Evolutionary conservation across 2,797 vertebrate genomes (phyloP).

Genomic region (Crenuchus spilurus): DNA sequence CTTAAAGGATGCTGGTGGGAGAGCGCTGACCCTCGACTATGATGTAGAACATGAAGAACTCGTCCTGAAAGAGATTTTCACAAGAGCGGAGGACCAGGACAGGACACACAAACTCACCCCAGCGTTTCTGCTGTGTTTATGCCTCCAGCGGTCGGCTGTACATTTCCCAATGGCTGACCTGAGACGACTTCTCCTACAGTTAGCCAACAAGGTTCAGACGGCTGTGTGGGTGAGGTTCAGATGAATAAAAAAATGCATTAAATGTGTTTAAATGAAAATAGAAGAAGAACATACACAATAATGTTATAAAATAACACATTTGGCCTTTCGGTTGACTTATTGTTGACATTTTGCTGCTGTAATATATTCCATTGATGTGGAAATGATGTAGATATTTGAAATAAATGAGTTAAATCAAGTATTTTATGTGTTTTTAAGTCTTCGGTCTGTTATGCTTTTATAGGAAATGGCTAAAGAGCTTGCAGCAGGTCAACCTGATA

Average conservation of each 20-base stretch:
- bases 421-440: too few species aligned
- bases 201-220: constrained; percentile 73
- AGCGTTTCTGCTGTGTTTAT: constrained; percentile 74
- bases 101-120: constrained; percentile 62
- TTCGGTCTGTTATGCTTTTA: constrained; percentile 23
- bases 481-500: constrained; percentile 71
- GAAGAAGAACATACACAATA: too few species aligned
- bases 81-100: constrained; percentile 38
- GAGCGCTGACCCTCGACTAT: constrained; percentile 65
- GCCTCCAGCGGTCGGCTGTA: constrained; percentile 71
- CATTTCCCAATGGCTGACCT: constrained; percentile 68
- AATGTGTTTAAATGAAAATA: too few species aligned
- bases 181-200: constrained; percentile 74
- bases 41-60: constrained; percentile 59
- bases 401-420: too few species aligned
- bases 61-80: constrained; percentile 71
- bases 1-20: constrained; percentile 61
- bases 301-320: too few species aligned
- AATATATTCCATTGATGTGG: too few species aligned
- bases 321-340: too few species aligned
- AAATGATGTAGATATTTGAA: too few species aligned
- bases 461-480: constrained; percentile 78
- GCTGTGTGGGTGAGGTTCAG: constrained; percentile 76
- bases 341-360: too few species aligned
- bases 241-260: too few species aligned